These are phyloP conservation scores for Eurytoma californica DNA, from an alignment of 2,888 invertebrate species.

Conservation along the genomic window DNA sequence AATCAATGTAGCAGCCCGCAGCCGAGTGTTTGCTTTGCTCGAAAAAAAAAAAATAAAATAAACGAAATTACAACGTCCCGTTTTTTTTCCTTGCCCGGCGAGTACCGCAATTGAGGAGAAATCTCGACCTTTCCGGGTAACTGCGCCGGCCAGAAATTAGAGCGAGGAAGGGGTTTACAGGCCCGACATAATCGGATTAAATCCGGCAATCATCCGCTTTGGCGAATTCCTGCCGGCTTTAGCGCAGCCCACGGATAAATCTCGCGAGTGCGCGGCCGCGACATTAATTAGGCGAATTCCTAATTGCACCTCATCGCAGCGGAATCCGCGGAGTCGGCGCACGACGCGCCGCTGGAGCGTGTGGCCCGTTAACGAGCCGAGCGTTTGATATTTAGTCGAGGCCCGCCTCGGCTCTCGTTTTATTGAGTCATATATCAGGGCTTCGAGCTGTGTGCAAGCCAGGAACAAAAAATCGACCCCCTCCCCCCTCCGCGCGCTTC, in stretches of 20 bases:
- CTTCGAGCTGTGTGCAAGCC: constrained; percentile 50
- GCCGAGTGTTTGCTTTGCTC: background rate
- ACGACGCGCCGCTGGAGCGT: constrained; percentile 1
- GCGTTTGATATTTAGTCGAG: constrained; percentile 71
- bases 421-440: constrained; percentile 73
- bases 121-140: too few species aligned
- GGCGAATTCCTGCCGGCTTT: too few species aligned
- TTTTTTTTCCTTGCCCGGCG: too few species aligned
- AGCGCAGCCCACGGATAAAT: background rate
- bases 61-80: too few species aligned
- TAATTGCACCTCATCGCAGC: constrained; percentile 50
- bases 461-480: too few species aligned
- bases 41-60: background rate
- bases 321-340: background rate
- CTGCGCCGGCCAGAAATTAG: too few species aligned
- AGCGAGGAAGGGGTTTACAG: too few species aligned
- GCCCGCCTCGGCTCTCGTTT: constrained; percentile 69
- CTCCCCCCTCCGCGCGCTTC: background rate
- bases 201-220: background rate
- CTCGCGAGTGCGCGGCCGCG: background rate
- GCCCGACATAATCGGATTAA: background rate
- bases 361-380: constrained; percentile 68
- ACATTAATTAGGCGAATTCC: constrained; percentile 52
- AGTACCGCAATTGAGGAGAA: too few species aligned
- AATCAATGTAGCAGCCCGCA: background rate